Conservation (phyloP, 2,797 vertebrate genomes). For the Selene dorsalis region DNA sequence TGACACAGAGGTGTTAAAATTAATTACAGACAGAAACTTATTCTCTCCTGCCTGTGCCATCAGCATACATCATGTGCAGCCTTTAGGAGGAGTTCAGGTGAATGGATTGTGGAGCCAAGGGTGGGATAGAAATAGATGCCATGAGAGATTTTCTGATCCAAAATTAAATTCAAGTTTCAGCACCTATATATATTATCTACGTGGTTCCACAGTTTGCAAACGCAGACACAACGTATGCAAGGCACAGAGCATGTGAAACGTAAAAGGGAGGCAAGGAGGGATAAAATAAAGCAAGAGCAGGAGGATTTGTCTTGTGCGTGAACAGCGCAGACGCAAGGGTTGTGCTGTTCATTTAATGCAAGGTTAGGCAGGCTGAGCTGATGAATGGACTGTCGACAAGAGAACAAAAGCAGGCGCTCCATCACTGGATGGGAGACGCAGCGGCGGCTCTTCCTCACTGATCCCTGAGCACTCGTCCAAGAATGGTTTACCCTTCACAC, state of each 20-base stretch:
- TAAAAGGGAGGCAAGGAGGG: conserved; percentile 36
- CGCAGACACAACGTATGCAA: conserved; percentile 16
- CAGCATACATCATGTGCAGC: conserved; percentile 56
- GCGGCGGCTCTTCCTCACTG: conserved; percentile 62
- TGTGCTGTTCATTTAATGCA: conserved; percentile 94
- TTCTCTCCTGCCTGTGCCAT: conserved; percentile 52
- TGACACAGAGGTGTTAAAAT: conserved; percentile 62
- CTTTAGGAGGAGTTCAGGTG: conserved; percentile 18
- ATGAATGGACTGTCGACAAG: conserved; percentile 90
- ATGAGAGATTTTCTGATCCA: conserved; percentile 3
- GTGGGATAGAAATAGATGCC: background rate
- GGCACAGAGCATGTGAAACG: conserved; percentile 25
- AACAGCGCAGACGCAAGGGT: conserved; percentile 84
- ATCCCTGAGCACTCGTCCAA: conserved; percentile 70
- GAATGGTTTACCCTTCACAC: conserved; percentile 76
- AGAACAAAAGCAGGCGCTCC: conserved; percentile 89
- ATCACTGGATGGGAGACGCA: conserved; percentile 80
- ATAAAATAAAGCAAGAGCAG: conserved; percentile 33
- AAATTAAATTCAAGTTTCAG: conserved; percentile 28
- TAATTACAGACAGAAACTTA: conserved; percentile 67
- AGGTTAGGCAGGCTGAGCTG: conserved; percentile 91
- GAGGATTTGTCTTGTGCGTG: conserved; percentile 80
- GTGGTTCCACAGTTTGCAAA: conserved; percentile 18
- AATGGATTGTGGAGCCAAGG: conserved; percentile 32
- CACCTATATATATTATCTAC: background rate